Evolutionary conservation across 1,140 invertebrate genomes (phyloP).

Genomic region (Drosophila gunungcola): DNA sequence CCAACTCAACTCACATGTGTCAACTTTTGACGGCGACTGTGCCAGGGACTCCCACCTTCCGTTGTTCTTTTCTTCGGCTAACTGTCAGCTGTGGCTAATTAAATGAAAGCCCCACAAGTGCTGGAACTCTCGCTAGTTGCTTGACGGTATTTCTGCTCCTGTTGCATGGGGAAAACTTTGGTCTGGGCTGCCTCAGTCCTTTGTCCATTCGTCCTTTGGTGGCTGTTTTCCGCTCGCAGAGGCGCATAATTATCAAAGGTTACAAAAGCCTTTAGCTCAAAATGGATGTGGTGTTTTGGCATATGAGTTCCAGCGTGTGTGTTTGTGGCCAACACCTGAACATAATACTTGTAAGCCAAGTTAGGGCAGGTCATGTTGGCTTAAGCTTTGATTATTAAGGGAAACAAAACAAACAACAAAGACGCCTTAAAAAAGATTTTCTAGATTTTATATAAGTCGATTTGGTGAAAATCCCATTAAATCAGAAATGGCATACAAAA

Average conservation of each 20-base stretch:
- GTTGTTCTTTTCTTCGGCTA: conserved; percentile 72
- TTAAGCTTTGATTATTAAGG: conserved; percentile 8
- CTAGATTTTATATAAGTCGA: too few relatives aligned
- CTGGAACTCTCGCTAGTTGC: conserved; percentile 74
- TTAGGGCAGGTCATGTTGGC: conserved; percentile 11
- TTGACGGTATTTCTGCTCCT: conserved; percentile 22
- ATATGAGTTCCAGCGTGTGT: conserved; percentile 10
- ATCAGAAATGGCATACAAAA: too few relatives aligned
- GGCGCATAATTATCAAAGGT: conserved; percentile 69
- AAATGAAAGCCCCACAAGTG: conserved; percentile 78
- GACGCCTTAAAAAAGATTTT: too few relatives aligned
- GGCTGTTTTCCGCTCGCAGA: conserved; percentile 57
- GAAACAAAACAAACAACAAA: too few relatives aligned
- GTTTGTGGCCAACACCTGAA: conserved; percentile 34
- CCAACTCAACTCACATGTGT: conserved; percentile 51
- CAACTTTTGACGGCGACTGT: conserved; percentile 40
- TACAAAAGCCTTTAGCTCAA: conserved; percentile 17
- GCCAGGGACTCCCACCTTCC: conserved; percentile 19
- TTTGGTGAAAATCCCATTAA: too few relatives aligned
- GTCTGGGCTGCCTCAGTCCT: neutral
- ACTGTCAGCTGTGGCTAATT: conserved; percentile 82
- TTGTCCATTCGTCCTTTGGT: conserved; percentile 4
- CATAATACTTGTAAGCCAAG: conserved; percentile 26
- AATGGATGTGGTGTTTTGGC: conserved; percentile 16
- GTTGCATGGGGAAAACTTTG: conserved; percentile 6